phyloP scores from a whole-genome alignment of 2,797 vertebrate species.

The Loris lydekkerianus region DNA sequence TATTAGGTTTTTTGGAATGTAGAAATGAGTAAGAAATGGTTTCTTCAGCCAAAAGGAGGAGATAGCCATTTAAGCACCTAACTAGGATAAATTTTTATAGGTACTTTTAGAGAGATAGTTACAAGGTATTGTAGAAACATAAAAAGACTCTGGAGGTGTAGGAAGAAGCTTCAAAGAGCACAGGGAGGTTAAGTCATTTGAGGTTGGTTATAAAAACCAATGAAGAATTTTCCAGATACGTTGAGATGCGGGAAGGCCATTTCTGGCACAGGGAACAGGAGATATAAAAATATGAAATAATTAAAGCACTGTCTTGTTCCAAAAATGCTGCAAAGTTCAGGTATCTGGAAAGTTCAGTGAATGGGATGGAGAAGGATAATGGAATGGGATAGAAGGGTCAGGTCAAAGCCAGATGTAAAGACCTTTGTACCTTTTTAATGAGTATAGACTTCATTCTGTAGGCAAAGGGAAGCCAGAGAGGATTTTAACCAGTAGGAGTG shows the following conservation, averaged over 20 bases:
- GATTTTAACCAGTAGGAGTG: slow-evolving; percentile 39
- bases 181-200: background rate
- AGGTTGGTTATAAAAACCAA: slow-evolving; percentile 20
- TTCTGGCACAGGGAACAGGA: background rate
- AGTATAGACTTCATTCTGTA: background rate
- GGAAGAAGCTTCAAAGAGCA: background rate
- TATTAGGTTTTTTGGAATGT: background rate
- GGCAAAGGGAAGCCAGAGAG: slow-evolving; percentile 29
- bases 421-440: background rate
- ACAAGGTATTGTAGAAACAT: background rate
- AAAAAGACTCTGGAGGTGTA: background rate
- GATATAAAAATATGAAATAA: background rate
- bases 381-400: background rate
- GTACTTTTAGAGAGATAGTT: background rate
- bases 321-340: background rate
- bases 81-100: background rate
- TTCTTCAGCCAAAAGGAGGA: slow-evolving; percentile 29
- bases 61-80: background rate
- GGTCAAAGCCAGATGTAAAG: background rate
- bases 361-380: background rate
- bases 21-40: slow-evolving; percentile 29
- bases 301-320: background rate
- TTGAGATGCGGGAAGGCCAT: background rate
- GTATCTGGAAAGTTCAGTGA: slow-evolving; percentile 17
- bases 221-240: background rate